Base-by-base conservation (phyloP, 2,113 vertebrate genomes). In the Heteronetta atricapilla region DNA sequence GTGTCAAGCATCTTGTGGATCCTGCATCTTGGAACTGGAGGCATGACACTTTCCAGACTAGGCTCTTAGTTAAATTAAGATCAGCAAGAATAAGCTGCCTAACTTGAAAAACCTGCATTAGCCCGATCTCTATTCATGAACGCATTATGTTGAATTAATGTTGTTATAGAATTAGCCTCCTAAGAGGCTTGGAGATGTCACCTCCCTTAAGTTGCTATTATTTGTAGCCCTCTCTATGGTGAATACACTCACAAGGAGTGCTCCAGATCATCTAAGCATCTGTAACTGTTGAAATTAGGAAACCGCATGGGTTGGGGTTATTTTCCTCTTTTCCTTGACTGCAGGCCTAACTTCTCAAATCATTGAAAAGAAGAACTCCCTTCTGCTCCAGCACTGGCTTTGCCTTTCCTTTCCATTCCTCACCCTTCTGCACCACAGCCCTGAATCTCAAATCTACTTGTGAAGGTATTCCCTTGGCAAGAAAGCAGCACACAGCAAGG, bases 171-270 rank as follows among this genome's bases (percentile, higher is more conserved):
- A 96, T 95, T 93, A 96, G 89, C 68, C 88, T 95, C 78, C 67
- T 96, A 97, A 96, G 96, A 97, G 82, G 94, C 95, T 96, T 96
- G 95, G 58, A 46, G 89, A 90, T 86, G 95, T 93, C 94, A 90
- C 89, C 77, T 95, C 83, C 68, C 7, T 2, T 59, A 91, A 88
- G 68, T 15, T 96, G 81, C 83, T 85, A 18, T 92, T 85, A 72
- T 95, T 90, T 96, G 77, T 31, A 55, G 11, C 59, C 69, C 44
- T 86, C 17, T 74, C 76, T 69, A 17, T 4, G 26, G 60, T 16
- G 58, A 81, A 67, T 2, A 5, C 1, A 5, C 31, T 77, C 80
- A 16, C 7, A 28, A 36, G 58, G 29, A 13, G 28, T 44, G 75
- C 83, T 53, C 68, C 72, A 76, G 59, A 63, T 46, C 60, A 20